These are phyloP conservation scores for Andricus quercusramuli DNA, from an alignment of 2,888 invertebrate genomes.

Conservation along the genomic window DNA sequence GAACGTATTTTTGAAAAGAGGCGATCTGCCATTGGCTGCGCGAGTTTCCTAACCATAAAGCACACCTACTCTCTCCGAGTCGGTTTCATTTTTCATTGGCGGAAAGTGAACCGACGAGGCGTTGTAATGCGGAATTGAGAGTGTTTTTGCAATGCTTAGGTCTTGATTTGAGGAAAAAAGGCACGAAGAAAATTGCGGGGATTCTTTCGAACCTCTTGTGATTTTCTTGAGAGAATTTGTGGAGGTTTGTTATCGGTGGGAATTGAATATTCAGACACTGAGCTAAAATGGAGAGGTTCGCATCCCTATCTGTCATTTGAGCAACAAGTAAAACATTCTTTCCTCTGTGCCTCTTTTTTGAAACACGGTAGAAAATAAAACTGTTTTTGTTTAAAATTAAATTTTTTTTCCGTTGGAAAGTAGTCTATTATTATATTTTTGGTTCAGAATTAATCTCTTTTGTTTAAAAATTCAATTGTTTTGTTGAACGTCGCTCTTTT, in stretches of 20 bases:
- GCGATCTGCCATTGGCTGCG: constrained; percentile 33
- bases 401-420: too few relatives aligned
- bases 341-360: too few relatives aligned
- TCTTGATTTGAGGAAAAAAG: constrained; percentile 7
- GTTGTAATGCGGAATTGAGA: constrained; percentile 46
- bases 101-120: constrained; percentile 51
- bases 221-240: not conserved
- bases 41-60: constrained; percentile 55
- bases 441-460: too few relatives aligned
- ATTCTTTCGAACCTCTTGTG: not conserved
- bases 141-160: constrained; percentile 15
- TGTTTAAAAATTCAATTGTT: too few relatives aligned
- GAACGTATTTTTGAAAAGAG: not conserved
- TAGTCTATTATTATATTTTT: too few relatives aligned
- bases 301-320: constrained; percentile 24
- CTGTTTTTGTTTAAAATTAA: too few relatives aligned
- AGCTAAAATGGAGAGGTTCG: not conserved
- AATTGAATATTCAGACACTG: constrained; percentile 17
- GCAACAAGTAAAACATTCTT: constrained; percentile 17
- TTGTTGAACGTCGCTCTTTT: too few relatives aligned
- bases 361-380: too few relatives aligned
- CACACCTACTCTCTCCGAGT: constrained; percentile 52
- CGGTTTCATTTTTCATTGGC: constrained; percentile 47
- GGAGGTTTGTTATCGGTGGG: not conserved
- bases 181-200: not conserved